These are phyloP conservation scores for Nemopilema nomurai DNA, from an alignment of 30 jellyfish, hydroid and myxozoan species.

Conservation along the genomic window DNA sequence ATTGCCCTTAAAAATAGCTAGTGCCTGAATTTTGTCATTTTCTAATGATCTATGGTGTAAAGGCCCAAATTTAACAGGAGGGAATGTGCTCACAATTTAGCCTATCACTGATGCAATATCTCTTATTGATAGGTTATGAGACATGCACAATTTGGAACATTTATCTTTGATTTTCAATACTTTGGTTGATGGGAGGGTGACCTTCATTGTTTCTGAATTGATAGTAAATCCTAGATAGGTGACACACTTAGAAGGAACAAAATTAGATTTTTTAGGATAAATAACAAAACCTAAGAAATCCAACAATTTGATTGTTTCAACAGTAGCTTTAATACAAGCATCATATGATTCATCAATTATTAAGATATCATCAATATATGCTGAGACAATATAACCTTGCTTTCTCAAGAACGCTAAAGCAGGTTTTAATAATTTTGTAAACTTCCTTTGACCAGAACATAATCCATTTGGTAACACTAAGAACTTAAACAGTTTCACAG, in stretches of 20 bases:
- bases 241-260: slow-evolving; percentile 9
- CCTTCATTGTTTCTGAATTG: slow-evolving; percentile 6
- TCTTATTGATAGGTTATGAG: neutral
- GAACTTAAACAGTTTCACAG: neutral
- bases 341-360: neutral
- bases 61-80: slow-evolving; percentile 46
- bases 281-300: slow-evolving; percentile 17
- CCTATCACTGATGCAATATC: neutral
- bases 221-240: slow-evolving; percentile 23
- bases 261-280: slow-evolving; percentile 14
- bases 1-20: slow-evolving; percentile 7
- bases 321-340: neutral
- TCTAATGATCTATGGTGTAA: slow-evolving; percentile 38
- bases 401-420: neutral
- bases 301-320: neutral
- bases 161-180: neutral
- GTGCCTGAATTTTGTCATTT: slow-evolving; percentile 2
- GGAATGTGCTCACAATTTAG: slow-evolving; percentile 16
- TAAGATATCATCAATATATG: slow-evolving; percentile 22
- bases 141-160: neutral
- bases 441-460: neutral
- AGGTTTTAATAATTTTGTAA: neutral
- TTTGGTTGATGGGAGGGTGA: neutral
- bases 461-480: neutral
- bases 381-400: neutral